Conservation (phyloP, 2,888 invertebrate species). For the Hypselothyrea guttata region DNA sequence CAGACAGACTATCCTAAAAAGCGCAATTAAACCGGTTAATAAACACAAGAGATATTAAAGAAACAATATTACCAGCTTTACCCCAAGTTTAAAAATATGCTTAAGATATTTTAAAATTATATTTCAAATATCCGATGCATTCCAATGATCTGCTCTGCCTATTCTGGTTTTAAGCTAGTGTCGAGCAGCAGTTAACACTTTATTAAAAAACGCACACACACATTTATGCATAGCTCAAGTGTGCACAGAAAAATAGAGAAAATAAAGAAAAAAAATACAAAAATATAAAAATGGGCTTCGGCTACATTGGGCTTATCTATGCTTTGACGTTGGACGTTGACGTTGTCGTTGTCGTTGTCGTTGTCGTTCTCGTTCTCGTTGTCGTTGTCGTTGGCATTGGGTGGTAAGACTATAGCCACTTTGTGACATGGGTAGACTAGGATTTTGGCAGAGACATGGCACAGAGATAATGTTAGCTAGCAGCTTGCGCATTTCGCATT, state of each 20-base stretch:
- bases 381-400: constrained; percentile 6
- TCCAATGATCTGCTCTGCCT: constrained; percentile 2
- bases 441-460: constrained; percentile 13
- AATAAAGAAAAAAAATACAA: neutral
- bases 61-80: too few species aligned
- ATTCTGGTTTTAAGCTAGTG: constrained; percentile 70
- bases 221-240: constrained; percentile 1
- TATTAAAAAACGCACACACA: constrained; percentile 68
- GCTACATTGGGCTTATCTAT: constrained; percentile 72
- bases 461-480: constrained; percentile 55
- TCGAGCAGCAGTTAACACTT: constrained; percentile 74
- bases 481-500: constrained; percentile 43
- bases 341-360: constrained; percentile 25
- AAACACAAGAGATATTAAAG: too few species aligned
- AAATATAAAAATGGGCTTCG: constrained; percentile 52
- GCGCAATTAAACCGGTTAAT: too few species aligned
- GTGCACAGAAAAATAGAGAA: neutral
- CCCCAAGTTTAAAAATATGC: too few species aligned
- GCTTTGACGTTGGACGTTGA: constrained; percentile 34
- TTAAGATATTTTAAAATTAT: too few species aligned
- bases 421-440: constrained; percentile 48
- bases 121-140: too few species aligned
- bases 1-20: too few species aligned
- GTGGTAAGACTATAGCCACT: constrained; percentile 2
- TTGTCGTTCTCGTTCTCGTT: constrained; percentile 3